A percentile compares a stretch with the other conserved stretches of the same genome.
phyloP scores from a whole-genome alignment of 2,797 vertebrate species.

The Spinus olivaceus region DNA sequence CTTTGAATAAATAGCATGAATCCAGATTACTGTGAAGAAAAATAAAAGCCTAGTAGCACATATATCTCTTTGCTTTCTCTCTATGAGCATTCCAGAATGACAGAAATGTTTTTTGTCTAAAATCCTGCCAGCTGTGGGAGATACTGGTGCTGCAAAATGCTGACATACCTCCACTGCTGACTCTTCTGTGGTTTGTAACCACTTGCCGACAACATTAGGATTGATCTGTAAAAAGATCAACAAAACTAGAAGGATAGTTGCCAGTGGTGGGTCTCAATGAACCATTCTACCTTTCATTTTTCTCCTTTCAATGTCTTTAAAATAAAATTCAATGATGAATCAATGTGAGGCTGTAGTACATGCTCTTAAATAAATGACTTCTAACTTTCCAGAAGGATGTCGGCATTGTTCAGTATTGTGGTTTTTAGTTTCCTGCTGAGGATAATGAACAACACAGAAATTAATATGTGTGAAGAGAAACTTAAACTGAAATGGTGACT shows the following conservation, averaged over 20 bases:
- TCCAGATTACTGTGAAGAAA: background rate
- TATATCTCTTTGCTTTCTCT: background rate
- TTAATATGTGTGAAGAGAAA: background rate
- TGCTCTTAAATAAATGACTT: background rate
- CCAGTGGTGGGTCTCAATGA: background rate
- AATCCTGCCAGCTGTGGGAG: background rate
- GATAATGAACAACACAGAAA: background rate
- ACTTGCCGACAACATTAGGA: background rate
- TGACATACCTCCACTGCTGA: background rate
- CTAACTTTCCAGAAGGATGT: background rate
- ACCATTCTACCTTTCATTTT: background rate
- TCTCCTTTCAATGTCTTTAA: background rate
- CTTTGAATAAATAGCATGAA: background rate
- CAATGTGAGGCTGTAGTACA: background rate
- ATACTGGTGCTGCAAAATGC: background rate
- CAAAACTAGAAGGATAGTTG: background rate
- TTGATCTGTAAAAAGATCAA: background rate
- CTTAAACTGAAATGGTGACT: background rate
- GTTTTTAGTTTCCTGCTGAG: background rate
- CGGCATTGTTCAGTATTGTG: accelerated
- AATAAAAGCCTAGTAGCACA: background rate
- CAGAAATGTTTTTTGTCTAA: background rate
- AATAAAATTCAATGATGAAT: background rate
- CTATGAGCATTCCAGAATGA: background rate
- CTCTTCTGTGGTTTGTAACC: background rate